Evolutionary conservation across 2,888 invertebrate genomes (phyloP), one percentile per base, ranked within the genome.

Genomic region (Alitta virens): DNA sequence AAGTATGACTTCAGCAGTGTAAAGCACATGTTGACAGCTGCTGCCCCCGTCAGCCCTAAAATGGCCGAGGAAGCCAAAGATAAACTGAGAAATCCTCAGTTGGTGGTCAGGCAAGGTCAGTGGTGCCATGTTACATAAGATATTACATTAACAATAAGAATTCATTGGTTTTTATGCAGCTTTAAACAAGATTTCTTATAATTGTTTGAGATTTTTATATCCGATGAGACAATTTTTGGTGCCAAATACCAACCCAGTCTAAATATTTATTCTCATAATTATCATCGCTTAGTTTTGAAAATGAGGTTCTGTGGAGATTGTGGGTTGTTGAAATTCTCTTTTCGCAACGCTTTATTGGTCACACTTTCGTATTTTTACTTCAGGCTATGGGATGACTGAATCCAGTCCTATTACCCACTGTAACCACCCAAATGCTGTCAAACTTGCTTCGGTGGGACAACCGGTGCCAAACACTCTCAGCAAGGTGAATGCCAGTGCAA

Each of bases 31-130:
- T 85, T 88, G 2, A 88, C 88, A 73, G 93, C 91, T 0, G 94
- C 94, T 1, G 93, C 94, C 0, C 90, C 94, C 0, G 83, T 94
- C 9, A 89, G 91, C 0, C 86, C 85, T 72, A 89, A 90, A n/a
- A 46, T 54, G 18, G 55, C 66, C 1, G 46, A 46, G 2, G 63
- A 67, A 49, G 64, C 62, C 25, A 43, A 57, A 23, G 60, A 64
- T 5, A 33, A 59, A 23, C 12, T 62, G 24, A 42, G 24, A n/a
- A 14, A 38, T 2, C 18, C 33, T 7, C 5, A 27, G 14, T n/a
- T 40, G 23, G 24, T 50, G 1, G 33, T 60, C 52, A 55, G 61
- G 56, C 63, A 63, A 61, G 61, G 63, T 63, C 33, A 33, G 2
- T 24, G 16, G 16, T 12, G 12, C 42, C 12, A 9, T 25, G n/a